Evolutionary conservation across 2,797 vertebrate genomes (phyloP).

Genomic region (Ptychobarbus kaznakovi): DNA sequence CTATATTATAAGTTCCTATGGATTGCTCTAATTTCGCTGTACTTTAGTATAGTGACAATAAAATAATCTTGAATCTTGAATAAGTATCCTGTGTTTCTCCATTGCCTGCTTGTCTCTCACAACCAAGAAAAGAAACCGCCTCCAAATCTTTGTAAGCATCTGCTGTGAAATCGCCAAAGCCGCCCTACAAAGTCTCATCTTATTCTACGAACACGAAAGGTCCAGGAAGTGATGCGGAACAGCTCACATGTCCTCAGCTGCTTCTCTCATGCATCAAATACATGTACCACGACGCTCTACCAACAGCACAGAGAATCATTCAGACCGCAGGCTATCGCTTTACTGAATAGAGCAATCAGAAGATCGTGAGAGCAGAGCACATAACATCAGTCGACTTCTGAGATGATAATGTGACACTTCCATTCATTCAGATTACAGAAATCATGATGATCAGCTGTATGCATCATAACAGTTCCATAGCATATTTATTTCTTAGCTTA

Average conservation of each 20-base stretch:
- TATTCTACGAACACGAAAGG: background rate
- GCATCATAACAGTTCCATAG: background rate
- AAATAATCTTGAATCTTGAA: too few species aligned
- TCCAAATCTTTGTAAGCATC: background rate
- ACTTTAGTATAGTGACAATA: too few species aligned
- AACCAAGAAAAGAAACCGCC: slow-evolving; percentile 4
- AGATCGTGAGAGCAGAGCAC: background rate
- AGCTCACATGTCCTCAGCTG: slow-evolving; percentile 20
- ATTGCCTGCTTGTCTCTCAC: background rate
- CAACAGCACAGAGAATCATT: background rate
- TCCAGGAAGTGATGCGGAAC: background rate
- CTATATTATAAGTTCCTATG: background rate
- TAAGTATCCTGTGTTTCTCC: background rate
- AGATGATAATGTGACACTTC: background rate
- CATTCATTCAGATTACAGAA: background rate
- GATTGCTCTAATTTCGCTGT: too few species aligned
- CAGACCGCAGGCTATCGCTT: background rate
- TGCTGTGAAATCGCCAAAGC: background rate
- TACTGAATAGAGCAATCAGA: background rate
- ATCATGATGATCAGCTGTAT: background rate
- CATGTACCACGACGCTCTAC: background rate
- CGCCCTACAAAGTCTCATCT: background rate
- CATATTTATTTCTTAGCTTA: background rate
- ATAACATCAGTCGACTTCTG: background rate
- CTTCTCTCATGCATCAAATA: background rate